Percentiles rank a stretch among this genome's conserved stretches.
Evolutionary conservation across 1,140 invertebrate genomes (phyloP).

Genomic region (Bombus cullumanus): DNA sequence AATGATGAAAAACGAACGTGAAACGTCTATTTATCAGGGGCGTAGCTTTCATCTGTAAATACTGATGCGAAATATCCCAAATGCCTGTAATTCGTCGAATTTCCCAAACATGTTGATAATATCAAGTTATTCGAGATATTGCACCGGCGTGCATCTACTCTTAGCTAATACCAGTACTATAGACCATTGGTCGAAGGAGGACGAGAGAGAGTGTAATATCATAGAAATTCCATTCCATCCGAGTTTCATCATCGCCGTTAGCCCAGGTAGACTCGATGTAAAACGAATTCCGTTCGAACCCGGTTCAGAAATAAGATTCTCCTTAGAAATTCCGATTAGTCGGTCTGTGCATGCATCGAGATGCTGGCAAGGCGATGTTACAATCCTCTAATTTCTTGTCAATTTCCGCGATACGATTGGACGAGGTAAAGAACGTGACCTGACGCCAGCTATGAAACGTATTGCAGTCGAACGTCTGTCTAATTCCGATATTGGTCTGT

Average conservation of each 20-base stretch:
- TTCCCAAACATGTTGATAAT: constrained; percentile 23
- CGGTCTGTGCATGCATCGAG: neutral
- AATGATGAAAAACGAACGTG: too few species aligned
- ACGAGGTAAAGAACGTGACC: neutral
- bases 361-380: neutral
- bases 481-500: neutral
- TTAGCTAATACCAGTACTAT: neutral
- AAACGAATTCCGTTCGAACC: constrained; percentile 40
- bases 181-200: neutral
- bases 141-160: neutral
- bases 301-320: constrained; percentile 28
- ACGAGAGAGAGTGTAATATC: constrained; percentile 23
- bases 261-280: constrained; percentile 26
- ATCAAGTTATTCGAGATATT: constrained; percentile 20
- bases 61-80: neutral
- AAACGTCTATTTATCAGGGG: too few species aligned
- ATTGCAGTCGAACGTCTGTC: neutral
- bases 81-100: neutral
- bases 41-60: neutral
- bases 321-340: constrained; percentile 47
- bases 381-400: constrained; percentile 15
- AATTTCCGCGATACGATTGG: constrained; percentile 10
- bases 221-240: constrained; percentile 44
- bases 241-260: constrained; percentile 44
- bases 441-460: neutral